Evolutionary conservation across 2,888 invertebrate species (phyloP).

Genomic region (Dusona sp.): DNA sequence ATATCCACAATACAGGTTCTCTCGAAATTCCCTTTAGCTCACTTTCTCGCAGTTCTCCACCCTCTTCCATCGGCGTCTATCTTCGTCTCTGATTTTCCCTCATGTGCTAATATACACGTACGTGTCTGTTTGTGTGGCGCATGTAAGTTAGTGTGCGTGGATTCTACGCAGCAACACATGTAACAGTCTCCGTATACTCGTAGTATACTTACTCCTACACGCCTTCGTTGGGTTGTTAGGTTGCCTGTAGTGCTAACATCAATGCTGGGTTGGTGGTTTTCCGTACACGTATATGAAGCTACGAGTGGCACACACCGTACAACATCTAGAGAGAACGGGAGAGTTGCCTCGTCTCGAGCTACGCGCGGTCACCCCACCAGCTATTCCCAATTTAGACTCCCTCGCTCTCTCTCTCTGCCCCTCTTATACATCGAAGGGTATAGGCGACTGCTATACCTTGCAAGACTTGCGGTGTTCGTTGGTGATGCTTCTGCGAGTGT

Average conservation of each 20-base stretch:
- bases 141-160: not conserved
- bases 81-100: constrained; percentile 64
- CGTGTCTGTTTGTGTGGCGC: constrained; percentile 27
- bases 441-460: constrained; percentile 36
- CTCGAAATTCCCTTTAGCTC: constrained; percentile 66
- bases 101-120: constrained; percentile 36
- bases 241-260: constrained; percentile 9
- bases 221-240: constrained; percentile 25
- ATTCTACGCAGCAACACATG: not conserved
- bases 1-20: constrained; percentile 41
- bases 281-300: constrained; percentile 15
- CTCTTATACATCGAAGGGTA: constrained; percentile 68
- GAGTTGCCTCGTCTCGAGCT: constrained; percentile 75
- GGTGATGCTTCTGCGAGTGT: not conserved
- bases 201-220: not conserved
- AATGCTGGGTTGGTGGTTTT: constrained; percentile 31
- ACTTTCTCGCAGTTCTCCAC: constrained; percentile 60
- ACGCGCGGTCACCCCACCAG: constrained; percentile 70
- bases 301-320: not conserved
- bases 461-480: constrained; percentile 13
- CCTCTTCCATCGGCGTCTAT: constrained; percentile 64
- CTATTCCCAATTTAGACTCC: constrained; percentile 81
- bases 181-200: not conserved
- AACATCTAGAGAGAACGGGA: constrained; percentile 67
- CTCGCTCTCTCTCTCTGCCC: constrained; percentile 75